Base-by-base conservation (phyloP, 2,113 vertebrate species). In the Nycticryphes semicollaris region DNA sequence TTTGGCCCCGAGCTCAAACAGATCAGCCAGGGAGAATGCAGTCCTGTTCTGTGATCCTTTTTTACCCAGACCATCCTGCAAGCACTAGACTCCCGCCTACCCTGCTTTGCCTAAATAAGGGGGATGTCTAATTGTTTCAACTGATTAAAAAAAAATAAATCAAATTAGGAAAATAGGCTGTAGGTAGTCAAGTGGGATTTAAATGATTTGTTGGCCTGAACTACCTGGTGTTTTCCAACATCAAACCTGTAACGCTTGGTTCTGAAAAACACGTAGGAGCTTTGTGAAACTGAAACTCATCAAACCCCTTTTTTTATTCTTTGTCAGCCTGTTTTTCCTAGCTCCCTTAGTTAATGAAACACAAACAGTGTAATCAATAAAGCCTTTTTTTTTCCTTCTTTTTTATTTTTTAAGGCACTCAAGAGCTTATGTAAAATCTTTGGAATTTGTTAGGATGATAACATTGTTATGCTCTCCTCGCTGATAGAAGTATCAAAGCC, bases 401-500 rank as follows among this genome's bases (percentile, higher is more conserved):
- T 78, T 62, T 66, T 73, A 64, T 62, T 77, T 66, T 39, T 30
- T 30, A 31, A 82, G 86, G 69, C 93, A 87, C 62, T 89, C 76
- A 35, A 57, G 63, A 69, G 79, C 91, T 96, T 90, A 94, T 94
- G 92, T 94, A 83, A 93, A 94, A 93, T 96, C 89, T 91, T 91
- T 96, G 95, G 95, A 96, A 96, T 97, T 96, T 87, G 96, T 95
- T 90, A 86, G 77, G 87, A 80, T 93, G 96, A 97, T 97, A 97
- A 95, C 96, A 96, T 95, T 96, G 92, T 96, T 95, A 91, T 75
- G 69, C 79, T 90, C 90, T 93, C 51, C n/a, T 83, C 90, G 90
- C 93, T 93, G 90, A 96, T 95, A 96, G 95, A 93, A 97, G 92
- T 96, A 94, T 95, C 97, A 97, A 92, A 95, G 95, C 78, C 78